Evolutionary conservation across 2,113 vertebrate genomes (phyloP).

Genomic region (Xiphias gladius): DNA sequence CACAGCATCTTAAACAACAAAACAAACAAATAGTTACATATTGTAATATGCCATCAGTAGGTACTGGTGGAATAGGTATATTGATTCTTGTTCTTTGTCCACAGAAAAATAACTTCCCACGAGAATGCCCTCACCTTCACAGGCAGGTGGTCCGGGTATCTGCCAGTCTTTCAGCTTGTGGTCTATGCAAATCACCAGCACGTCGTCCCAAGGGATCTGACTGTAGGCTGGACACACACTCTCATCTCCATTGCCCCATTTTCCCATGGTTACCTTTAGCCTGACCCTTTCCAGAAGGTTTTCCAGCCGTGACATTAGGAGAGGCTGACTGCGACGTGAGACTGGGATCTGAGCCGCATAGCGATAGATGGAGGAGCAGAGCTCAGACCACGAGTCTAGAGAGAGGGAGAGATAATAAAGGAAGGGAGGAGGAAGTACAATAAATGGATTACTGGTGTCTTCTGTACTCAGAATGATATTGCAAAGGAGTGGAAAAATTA

Average conservation of each 20-base stretch:
- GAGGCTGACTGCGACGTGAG: slow-evolving; percentile 83
- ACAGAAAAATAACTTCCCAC: neutral
- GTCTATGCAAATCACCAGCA: slow-evolving; percentile 90
- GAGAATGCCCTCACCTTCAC: slow-evolving; percentile 80
- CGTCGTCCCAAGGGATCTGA: slow-evolving; percentile 90
- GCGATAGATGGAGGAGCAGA: slow-evolving; percentile 86
- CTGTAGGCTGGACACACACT: slow-evolving; percentile 72
- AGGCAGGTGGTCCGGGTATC: slow-evolving; percentile 78
- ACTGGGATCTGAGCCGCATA: slow-evolving; percentile 89
- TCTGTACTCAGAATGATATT: neutral
- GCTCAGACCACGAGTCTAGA: slow-evolving; percentile 89
- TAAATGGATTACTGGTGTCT: neutral
- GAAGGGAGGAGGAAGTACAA: neutral
- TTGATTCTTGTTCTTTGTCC: neutral
- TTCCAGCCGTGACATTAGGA: slow-evolving; percentile 92
- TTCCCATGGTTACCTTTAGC: slow-evolving; percentile 45
- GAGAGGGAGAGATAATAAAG: neutral
- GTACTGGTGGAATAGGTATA: neutral
- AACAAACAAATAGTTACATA: neutral
- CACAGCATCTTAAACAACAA: slow-evolving; percentile 85
- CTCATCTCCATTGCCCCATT: slow-evolving; percentile 19
- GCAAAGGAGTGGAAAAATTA: neutral
- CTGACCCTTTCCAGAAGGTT: slow-evolving; percentile 87
- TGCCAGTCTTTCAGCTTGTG: slow-evolving; percentile 94
- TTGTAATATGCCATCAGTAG: neutral